These are phyloP conservation scores for Nomada ferruginata DNA, from an alignment of 2,888 invertebrate genomes.

Conservation along the genomic window DNA sequence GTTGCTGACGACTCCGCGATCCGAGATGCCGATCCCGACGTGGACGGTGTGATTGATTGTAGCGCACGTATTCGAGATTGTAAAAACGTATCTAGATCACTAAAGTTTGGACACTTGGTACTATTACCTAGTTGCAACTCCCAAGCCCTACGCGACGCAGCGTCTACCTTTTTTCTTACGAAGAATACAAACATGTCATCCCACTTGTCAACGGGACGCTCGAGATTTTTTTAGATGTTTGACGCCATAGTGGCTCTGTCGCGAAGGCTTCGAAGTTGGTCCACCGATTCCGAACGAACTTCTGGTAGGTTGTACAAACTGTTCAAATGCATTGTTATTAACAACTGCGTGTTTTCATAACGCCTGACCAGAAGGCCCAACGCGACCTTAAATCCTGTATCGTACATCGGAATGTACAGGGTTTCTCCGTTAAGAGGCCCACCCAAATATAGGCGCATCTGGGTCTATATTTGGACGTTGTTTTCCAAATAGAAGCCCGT, in stretches of 20 bases:
- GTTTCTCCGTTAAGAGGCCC: too few species aligned
- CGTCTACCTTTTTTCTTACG: not conserved
- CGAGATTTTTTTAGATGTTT: not conserved
- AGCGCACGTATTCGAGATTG: too few species aligned
- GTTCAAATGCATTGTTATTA: not conserved
- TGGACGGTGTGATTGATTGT: too few species aligned
- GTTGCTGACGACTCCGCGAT: too few species aligned
- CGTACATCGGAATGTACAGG: not conserved
- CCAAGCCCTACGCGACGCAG: too few species aligned
- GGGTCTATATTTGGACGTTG: too few species aligned
- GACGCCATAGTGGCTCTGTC: not conserved
- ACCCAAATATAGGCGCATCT: too few species aligned
- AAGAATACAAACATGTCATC: not conserved
- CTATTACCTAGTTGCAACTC: too few species aligned
- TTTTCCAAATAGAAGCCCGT: too few species aligned
- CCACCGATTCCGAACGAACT: not conserved
- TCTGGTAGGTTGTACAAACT: not conserved
- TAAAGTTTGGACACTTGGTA: too few species aligned
- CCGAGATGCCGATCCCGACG: too few species aligned
- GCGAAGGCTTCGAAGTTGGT: not conserved
- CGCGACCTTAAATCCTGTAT: not conserved
- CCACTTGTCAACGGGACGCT: not conserved
- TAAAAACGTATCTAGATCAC: too few species aligned
- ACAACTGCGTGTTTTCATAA: not conserved
- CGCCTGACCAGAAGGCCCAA: not conserved